phyloP scores from a whole-genome alignment of 2,888 invertebrate species.

The Melanchra persicariae region DNA sequence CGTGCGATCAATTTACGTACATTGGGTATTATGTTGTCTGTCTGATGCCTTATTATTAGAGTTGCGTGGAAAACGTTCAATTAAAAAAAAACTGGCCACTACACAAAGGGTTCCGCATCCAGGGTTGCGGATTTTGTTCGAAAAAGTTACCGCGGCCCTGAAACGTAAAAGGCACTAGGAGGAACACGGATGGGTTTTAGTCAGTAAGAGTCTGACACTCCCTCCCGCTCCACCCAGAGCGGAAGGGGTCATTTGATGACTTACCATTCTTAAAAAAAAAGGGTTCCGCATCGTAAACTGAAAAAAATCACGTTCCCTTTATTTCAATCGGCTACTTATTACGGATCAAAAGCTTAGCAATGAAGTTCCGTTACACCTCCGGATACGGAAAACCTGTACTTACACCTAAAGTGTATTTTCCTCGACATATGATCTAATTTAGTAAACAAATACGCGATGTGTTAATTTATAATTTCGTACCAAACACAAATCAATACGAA shows the following conservation, averaged over 20 bases:
- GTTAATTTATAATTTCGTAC: background rate
- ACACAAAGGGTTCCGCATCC: background rate
- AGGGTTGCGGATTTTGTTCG: too few species aligned
- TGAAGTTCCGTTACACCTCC: too few species aligned
- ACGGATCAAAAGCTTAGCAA: too few species aligned
- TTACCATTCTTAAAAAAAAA: background rate
- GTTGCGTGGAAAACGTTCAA: conserved; percentile 22
- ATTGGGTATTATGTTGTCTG: conserved; percentile 30
- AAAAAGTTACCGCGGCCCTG: too few species aligned
- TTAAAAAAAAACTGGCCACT: background rate
- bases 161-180: too few species aligned
- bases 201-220: too few species aligned
- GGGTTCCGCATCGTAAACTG: background rate
- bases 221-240: too few species aligned
- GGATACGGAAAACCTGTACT: background rate
- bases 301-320: too few species aligned
- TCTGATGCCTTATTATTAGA: conserved; percentile 30
- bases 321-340: too few species aligned
- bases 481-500: background rate
- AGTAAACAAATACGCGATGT: background rate
- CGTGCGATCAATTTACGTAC: conserved; percentile 38
- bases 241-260: too few species aligned
- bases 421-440: too few species aligned
- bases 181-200: too few species aligned
- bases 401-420: background rate